Evolutionary conservation across 1,140 invertebrate genomes (phyloP), one percentile per base, ranked within the genome.

Genomic region (Amyelois transitella): DNA sequence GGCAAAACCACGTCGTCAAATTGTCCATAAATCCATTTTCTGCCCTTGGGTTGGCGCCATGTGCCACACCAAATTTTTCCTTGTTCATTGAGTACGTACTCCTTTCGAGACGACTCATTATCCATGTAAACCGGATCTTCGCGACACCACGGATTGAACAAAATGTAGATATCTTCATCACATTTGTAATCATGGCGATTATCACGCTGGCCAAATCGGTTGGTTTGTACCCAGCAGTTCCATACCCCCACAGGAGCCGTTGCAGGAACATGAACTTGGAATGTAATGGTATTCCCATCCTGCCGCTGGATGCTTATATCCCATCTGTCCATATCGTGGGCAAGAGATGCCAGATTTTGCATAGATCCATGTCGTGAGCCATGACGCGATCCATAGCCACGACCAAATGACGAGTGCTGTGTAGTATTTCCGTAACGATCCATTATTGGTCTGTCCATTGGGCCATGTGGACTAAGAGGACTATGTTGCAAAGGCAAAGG

Each of bases 121-220:
- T 91, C 89, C 90, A 95, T 90, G 79, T 91, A 94, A 8, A 94
- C 93, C 3, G 85, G 61, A 73, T 94, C 93, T 52, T 91, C 92
- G 73, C 85, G 80, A 79, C 91, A 93, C 94, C 94, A 97, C 0
- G 94, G 94, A 86, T 97, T 97, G 80, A 96, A 96, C 2, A 95
- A 71, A 20, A 95, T 90, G 74, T 93, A 94, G 55, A 95, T 89
- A 18, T 92, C 91, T 66, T 91, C 89, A 60, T 90, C 89, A 53
- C 87, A 89, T 75, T 90, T 90, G 71, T 90, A 90, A 62, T 91
- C 90, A 51, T 88, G 81, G 28, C 89, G 81, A 62, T 88, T 88
- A 48, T 88, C 88, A 20, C 86, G 87, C 56, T 89, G 80, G 18
- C 90, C 90, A 48, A 76, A 72, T 24, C 90, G 87, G 51, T 90